These are phyloP conservation scores for Thyatira batis DNA, from an alignment of 2,888 invertebrate species.

Conservation along the genomic window DNA sequence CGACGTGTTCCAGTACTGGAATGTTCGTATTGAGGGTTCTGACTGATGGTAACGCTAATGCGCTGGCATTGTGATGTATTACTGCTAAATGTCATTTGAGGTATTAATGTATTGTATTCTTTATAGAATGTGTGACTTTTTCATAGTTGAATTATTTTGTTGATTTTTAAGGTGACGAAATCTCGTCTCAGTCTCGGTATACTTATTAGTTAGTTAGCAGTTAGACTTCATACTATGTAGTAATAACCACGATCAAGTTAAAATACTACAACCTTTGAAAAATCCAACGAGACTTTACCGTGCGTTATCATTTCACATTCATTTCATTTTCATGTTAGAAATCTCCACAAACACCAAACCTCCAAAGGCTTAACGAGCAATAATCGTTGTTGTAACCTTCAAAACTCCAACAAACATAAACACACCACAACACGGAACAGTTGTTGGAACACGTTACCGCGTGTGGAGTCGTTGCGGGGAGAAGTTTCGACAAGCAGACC, in stretches of 20 bases:
- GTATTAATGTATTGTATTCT: not conserved
- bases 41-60: slow-evolving; percentile 5
- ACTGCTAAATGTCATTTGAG: not conserved
- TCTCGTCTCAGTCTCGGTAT: no score
- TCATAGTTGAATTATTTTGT: no score
- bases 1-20: slow-evolving; percentile 23
- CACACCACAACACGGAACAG: slow-evolving; percentile 19
- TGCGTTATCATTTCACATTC: no score
- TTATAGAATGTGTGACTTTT: not conserved
- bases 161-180: no score
- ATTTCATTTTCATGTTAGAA: no score
- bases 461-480: slow-evolving; percentile 23
- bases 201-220: no score
- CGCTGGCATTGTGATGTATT: not conserved
- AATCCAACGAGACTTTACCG: no score
- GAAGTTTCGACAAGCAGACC: not conserved
- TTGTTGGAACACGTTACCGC: slow-evolving; percentile 21
- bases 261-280: no score
- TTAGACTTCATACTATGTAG: no score
- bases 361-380: no score
- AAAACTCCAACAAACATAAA: not conserved
- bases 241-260: no score
- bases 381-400: not conserved
- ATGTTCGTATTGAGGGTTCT: slow-evolving; percentile 5
- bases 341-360: no score